Evolutionary conservation across 2,888 invertebrate genomes (phyloP).

Genomic region (Polydrusus pterygomalis): DNA sequence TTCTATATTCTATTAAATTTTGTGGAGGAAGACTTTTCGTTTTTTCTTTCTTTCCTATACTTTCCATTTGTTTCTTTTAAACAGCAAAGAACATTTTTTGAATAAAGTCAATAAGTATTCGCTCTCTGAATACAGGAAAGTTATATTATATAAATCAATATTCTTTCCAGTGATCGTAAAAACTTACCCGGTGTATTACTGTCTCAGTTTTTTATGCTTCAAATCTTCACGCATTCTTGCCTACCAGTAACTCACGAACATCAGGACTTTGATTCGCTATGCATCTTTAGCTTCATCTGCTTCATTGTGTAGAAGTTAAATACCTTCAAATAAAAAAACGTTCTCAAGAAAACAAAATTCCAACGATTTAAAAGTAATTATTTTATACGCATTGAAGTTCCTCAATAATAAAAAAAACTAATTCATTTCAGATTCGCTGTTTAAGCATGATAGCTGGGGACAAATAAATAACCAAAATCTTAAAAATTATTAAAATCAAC

Average conservation of each 20-base stretch:
- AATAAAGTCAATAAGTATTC: too few species aligned
- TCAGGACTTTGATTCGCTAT: constrained; percentile 59
- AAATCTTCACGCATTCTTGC: constrained; percentile 34
- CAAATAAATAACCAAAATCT: constrained; percentile 43
- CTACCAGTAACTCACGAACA: constrained; percentile 51
- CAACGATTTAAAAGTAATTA: constrained; percentile 41
- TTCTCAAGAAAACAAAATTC: constrained; percentile 58
- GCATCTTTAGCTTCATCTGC: constrained; percentile 58
- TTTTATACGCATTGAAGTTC: constrained; percentile 25
- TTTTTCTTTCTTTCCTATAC: too few species aligned
- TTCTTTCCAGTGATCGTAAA: too few species aligned
- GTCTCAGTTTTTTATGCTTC: constrained; percentile 9
- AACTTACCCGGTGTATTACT: constrained; percentile 20
- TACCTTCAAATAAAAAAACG: constrained; percentile 55
- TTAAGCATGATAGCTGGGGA: constrained; percentile 42
- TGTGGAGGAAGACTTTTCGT: too few species aligned
- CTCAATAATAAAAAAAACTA: constrained; percentile 3
- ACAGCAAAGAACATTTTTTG: too few species aligned
- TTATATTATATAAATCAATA: too few species aligned
- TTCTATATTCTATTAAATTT: too few species aligned
- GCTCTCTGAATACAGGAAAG: too few species aligned
- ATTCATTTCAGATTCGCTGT: constrained; percentile 26
- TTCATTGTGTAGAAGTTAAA: constrained; percentile 44
- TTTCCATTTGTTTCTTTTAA: too few species aligned
- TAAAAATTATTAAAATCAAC: constrained; percentile 28